These are phyloP conservation scores for Sesamia nonagrioides DNA, from an alignment of 1,140 invertebrate genomes.

Conservation along the genomic window DNA sequence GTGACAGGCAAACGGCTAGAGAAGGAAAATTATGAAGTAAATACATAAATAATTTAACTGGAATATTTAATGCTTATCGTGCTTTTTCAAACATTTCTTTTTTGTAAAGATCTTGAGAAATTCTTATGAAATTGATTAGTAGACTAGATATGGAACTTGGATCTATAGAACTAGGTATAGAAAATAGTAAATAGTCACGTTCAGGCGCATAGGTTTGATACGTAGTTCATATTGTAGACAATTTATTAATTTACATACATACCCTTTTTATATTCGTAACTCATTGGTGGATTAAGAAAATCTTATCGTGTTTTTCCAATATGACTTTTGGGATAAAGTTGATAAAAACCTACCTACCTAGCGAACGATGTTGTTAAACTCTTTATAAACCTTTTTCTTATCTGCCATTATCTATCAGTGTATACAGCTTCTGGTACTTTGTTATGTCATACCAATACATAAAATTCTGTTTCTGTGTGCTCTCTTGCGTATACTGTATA, in stretches of 20 bases:
- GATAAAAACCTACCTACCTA: not conserved
- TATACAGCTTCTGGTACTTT: slow-evolving; percentile 13
- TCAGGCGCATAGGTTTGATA: not conserved
- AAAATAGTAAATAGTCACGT: slow-evolving; percentile 46
- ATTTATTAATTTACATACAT: not conserved
- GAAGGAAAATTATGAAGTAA: too few species aligned
- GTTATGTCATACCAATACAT: slow-evolving; percentile 18
- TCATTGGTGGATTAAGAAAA: not conserved
- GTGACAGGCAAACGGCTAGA: too few species aligned
- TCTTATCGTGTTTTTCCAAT: slow-evolving; percentile 1
- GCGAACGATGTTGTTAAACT: slow-evolving; percentile 1
- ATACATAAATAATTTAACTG: too few species aligned
- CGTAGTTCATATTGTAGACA: not conserved
- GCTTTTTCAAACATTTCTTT: not conserved
- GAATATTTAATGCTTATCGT: too few species aligned
- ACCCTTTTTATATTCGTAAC: not conserved
- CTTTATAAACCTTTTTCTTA: slow-evolving; percentile 10
- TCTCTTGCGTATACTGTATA: too few species aligned
- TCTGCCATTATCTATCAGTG: not conserved
- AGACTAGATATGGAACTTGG: slow-evolving; percentile 12
- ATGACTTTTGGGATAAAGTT: not conserved
- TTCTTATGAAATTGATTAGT: not conserved
- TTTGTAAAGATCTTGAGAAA: not conserved
- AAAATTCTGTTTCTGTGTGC: not conserved
- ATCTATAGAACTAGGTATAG: not conserved